Evolutionary conservation across 2,113 vertebrate genomes (phyloP).

Genomic region (Psophia crepitans): DNA sequence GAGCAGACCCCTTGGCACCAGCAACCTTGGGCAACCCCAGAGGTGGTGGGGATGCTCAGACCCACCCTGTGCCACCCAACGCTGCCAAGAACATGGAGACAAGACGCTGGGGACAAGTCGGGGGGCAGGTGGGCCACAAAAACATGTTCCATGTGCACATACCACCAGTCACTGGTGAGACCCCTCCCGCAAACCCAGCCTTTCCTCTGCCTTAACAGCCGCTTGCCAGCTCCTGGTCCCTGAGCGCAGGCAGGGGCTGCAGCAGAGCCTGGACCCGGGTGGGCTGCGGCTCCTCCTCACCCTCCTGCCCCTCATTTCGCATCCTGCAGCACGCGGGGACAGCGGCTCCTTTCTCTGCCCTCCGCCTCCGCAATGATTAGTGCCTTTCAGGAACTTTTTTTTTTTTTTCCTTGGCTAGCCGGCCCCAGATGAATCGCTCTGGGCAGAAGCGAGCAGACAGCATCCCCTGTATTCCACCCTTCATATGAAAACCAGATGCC

Average conservation of each 20-base stretch:
- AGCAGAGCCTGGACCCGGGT: background rate
- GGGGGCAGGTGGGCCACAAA: no score
- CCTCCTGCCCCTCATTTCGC: background rate
- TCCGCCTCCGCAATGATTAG: background rate
- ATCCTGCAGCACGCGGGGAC: background rate
- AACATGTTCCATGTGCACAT: rapidly evolving
- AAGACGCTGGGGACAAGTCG: background rate
- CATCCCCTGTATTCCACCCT: slow-evolving; percentile 43
- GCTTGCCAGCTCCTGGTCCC: background rate
- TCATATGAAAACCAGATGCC: slow-evolving; percentile 72
- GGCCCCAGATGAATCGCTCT: slow-evolving; percentile 22
- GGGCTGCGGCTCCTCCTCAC: background rate
- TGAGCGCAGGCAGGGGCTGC: background rate
- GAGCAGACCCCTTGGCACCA: background rate
- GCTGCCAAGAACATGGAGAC: background rate
- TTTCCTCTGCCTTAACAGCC: background rate
- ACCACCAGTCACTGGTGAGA: rapidly evolving
- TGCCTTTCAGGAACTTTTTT: background rate
- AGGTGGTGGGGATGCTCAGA: background rate
- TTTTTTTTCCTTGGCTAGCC: background rate
- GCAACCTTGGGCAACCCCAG: rapidly evolving
- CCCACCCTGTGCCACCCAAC: background rate
- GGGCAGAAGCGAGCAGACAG: slow-evolving; percentile 43
- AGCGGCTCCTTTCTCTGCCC: background rate
- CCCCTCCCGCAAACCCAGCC: background rate